Conservation (phyloP, 1,140 invertebrate species). For the Melanaphis sacchari region DNA sequence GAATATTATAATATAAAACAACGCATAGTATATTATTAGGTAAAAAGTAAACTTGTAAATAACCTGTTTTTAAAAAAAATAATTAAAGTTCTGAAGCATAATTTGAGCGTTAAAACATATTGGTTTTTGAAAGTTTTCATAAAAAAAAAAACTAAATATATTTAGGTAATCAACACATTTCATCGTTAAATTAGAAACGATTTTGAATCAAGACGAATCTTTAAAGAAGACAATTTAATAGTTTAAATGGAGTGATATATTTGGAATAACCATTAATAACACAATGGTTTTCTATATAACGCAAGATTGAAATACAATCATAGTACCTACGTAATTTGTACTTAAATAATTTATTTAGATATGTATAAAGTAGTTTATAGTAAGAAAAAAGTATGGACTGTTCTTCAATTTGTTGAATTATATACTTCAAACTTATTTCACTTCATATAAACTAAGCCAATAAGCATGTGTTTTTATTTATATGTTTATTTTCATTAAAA, state of each 20-base stretch:
- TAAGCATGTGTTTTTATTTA: not conserved
- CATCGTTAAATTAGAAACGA: not conserved
- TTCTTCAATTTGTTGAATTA: constrained; percentile 31
- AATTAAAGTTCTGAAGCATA: not conserved
- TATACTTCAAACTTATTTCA: not conserved
- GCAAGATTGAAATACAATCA: not conserved
- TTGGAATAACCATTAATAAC: not conserved
- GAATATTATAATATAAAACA: not conserved
- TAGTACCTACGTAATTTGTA: not conserved
- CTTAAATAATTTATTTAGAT: not conserved
- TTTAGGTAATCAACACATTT: not conserved
- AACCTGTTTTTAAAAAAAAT: too few species aligned
- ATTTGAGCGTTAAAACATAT: not conserved
- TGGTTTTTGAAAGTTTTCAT: not conserved
- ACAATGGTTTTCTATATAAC: not conserved
- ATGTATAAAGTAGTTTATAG: not conserved
- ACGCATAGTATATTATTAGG: not conserved
- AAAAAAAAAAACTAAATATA: not conserved
- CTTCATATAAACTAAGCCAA: not conserved
- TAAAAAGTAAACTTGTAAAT: not conserved
- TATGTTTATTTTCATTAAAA: constrained; percentile 20
- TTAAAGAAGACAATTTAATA: constrained; percentile 3
- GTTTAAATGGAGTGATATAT: not conserved
- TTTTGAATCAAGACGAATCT: not conserved
- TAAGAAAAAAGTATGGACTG: not conserved